phyloP scores from a whole-genome alignment of 1,140 invertebrate species.

The Hormaphis cornu region DNA sequence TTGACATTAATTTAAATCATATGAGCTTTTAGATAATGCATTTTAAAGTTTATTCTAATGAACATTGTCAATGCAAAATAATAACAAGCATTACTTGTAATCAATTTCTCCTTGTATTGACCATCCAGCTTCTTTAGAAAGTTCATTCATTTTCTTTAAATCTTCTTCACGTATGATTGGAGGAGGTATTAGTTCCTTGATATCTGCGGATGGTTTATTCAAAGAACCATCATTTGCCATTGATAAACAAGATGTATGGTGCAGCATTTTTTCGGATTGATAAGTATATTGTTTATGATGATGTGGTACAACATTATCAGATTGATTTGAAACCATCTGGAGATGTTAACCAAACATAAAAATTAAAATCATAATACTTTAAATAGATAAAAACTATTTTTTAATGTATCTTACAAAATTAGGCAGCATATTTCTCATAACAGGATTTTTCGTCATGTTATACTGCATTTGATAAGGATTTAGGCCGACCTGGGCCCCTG shows the following conservation, averaged over 20 bases:
- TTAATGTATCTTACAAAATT: conserved; percentile 24
- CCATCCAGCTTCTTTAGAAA: conserved; percentile 82
- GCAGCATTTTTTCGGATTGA: conserved; percentile 1
- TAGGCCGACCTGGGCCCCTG: conserved; percentile 56
- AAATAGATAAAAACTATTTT: neutral
- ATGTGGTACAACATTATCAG: conserved; percentile 10
- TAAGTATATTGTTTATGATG: conserved; percentile 17
- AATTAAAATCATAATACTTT: neutral
- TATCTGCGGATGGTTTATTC: conserved; percentile 9
- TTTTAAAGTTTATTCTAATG: no score
- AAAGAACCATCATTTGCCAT: neutral
- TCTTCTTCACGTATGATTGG: conserved; percentile 89
- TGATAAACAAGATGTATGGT: conserved; percentile 12
- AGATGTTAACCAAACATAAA: neutral
- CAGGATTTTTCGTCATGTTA: conserved; percentile 30
- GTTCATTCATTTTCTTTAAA: conserved; percentile 81
- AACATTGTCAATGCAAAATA: conserved; percentile 33
- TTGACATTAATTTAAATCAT: no score
- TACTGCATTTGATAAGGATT: conserved; percentile 30
- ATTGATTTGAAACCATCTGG: conserved; percentile 24
- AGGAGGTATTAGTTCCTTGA: conserved; percentile 45
- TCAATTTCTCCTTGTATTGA: conserved; percentile 84
- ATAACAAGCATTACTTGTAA: conserved; percentile 80
- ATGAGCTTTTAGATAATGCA: no score
- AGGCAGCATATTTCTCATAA: conserved; percentile 26